Conservation (phyloP, 1,140 invertebrate genomes). For the Diuraphis noxia region DNA sequence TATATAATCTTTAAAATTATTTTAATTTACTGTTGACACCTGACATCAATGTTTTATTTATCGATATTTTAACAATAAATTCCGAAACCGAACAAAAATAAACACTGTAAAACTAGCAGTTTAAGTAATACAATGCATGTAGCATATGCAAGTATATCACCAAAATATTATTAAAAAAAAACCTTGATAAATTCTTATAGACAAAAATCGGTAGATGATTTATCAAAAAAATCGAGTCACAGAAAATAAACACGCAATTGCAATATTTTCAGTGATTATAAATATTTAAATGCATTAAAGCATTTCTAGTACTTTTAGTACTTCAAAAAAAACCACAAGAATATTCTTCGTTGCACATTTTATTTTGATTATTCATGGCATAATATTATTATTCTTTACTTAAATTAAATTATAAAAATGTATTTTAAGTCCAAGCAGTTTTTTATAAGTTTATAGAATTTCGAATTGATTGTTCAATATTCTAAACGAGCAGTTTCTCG, state of each 20-base stretch:
- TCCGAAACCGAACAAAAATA: not conserved
- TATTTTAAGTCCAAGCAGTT: not conserved
- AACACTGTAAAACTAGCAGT: not conserved
- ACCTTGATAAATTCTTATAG: not conserved
- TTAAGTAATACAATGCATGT: not conserved
- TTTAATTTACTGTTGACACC: too few relatives aligned
- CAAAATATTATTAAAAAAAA: not conserved
- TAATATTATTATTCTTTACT: not conserved
- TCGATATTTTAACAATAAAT: too few relatives aligned
- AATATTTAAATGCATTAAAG: not conserved
- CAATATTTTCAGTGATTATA: not conserved
- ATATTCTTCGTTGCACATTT: not conserved
- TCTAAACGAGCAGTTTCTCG: not conserved
- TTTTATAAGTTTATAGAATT: not conserved
- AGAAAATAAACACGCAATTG: not conserved
- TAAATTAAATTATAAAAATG: not conserved
- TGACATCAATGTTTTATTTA: not conserved
- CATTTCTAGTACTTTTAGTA: not conserved
- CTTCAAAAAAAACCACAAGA: not conserved
- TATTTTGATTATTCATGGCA: not conserved
- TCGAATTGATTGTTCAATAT: not conserved
- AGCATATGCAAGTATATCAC: not conserved
- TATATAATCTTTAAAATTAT: too few relatives aligned
- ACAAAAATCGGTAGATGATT: not conserved
- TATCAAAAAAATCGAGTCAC: not conserved